These are phyloP conservation scores for Danio rerio DNA, from an alignment of 2,113 vertebrate genomes.

Conservation along the genomic window GRCz12tu NC_133200.1:19037001-19037500, in stretches of 20 bases:
- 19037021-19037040: no score
- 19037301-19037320: neutral
- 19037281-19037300: neutral
- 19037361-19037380: neutral
- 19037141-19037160: neutral
- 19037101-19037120: no score
- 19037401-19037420: neutral
- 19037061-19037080: no score
- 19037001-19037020: no score
- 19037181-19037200: neutral
- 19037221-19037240: neutral
- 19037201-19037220: neutral
- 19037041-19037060: no score
- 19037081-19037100: no score
- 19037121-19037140: no score
- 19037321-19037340: neutral
- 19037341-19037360: conserved; percentile 4
- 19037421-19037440: neutral
- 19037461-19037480: no score
- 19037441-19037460: no score
- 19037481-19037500: no score
- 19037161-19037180: neutral
- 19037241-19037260: neutral
- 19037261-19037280: neutral
- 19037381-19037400: neutral